Evolutionary conservation across 1,140 invertebrate genomes (phyloP).

Genomic region (Pteromalus puparum): DNA sequence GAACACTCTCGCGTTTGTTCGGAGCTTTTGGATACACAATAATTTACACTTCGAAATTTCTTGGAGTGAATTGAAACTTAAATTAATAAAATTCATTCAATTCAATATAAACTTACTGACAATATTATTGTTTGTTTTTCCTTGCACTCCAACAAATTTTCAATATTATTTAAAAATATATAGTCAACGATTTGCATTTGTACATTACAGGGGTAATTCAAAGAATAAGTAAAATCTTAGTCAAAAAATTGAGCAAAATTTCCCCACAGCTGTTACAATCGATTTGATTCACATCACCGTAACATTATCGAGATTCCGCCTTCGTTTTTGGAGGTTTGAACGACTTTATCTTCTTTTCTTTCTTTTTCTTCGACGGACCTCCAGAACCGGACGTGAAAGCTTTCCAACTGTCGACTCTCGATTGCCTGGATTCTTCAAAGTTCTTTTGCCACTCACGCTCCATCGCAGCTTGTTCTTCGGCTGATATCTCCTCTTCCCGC

Average conservation of each 20-base stretch:
- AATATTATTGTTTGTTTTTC: not conserved
- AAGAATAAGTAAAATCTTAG: constrained; percentile 46
- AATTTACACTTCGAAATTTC: constrained; percentile 47
- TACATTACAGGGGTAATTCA: constrained; percentile 48
- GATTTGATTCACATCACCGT: not conserved
- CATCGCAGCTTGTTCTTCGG: constrained; percentile 90
- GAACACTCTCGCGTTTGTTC: constrained; percentile 8
- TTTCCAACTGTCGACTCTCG: constrained; percentile 96
- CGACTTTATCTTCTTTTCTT: constrained; percentile 84
- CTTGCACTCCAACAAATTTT: constrained; percentile 45
- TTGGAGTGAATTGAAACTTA: constrained; percentile 35
- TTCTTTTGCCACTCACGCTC: constrained; percentile 98
- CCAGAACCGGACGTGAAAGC: constrained; percentile 88
- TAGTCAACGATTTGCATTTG: constrained; percentile 44
- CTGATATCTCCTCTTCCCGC: constrained; percentile 94
- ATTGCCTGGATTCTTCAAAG: constrained; percentile 97
- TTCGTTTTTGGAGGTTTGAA: constrained; percentile 97
- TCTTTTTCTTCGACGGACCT: constrained; percentile 83
- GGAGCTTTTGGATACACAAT: constrained; percentile 38
- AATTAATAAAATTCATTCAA: not conserved
- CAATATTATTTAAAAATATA: constrained; percentile 31
- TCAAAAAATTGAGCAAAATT: constrained; percentile 35
- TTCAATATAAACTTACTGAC: not conserved
- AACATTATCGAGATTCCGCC: constrained; percentile 91
- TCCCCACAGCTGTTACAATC: constrained; percentile 11